Evolutionary conservation across 2,797 vertebrate genomes (phyloP).

Genomic region (Anolis apletophallus): DNA sequence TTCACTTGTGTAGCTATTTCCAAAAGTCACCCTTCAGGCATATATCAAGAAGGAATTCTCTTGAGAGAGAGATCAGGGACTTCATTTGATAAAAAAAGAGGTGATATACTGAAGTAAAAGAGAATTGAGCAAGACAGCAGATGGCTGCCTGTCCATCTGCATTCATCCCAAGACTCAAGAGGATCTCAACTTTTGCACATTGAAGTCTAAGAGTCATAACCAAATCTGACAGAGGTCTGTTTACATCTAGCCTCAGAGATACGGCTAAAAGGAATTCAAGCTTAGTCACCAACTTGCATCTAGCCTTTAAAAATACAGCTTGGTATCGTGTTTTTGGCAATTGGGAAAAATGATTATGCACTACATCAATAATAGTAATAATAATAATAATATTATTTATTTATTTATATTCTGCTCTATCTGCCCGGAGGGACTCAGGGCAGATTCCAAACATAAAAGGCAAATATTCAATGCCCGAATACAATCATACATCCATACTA

Average conservation of each 20-base stretch:
- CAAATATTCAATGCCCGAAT: too few species aligned
- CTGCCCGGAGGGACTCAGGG: too few species aligned
- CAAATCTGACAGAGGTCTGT: neutral
- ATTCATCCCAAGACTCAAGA: neutral
- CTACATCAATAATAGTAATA: too few species aligned
- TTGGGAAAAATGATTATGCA: too few species aligned
- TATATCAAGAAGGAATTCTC: neutral
- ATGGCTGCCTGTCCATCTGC: neutral
- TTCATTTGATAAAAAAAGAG: neutral
- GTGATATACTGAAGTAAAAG: neutral
- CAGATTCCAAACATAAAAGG: too few species aligned
- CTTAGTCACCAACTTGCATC: neutral
- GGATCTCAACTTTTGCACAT: neutral
- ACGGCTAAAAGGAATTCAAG: neutral
- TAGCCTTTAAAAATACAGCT: neutral
- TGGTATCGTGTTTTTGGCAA: too few species aligned
- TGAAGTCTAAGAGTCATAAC: neutral
- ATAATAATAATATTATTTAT: too few species aligned
- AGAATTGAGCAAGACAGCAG: neutral
- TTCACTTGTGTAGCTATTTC: neutral
- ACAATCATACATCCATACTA: too few species aligned
- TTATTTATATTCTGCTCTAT: too few species aligned
- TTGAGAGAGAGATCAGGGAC: neutral
- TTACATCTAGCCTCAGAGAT: neutral
- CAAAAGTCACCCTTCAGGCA: neutral